Base-by-base conservation (phyloP, 1,140 invertebrate species). In the Yoshiicerus persimilis region DNA sequence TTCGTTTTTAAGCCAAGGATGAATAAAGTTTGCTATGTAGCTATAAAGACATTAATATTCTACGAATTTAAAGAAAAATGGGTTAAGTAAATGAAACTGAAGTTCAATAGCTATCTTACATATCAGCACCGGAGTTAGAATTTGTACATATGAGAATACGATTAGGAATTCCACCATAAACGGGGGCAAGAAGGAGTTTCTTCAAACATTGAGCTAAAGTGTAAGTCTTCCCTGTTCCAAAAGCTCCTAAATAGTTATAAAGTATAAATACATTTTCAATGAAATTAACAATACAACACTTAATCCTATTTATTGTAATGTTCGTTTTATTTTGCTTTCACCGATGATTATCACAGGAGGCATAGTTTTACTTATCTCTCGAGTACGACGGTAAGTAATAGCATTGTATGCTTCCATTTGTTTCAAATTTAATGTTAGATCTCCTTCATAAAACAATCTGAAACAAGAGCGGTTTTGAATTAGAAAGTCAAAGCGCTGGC, bases 161-260 rank as follows among this genome's bases (percentile, higher is more conserved):
- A 1, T 95, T 94, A 3, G 94, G 92, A 0, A 94, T 92, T 90
- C 96, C 94, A n/a, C 34, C 27, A 34, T 23, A 34, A 41, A 62
- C 23, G 38, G 34, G 27, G 2, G 34, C 93, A 6, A 96, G 92
- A 23, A 84, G 23, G 5, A 97, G 92, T 77, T 96, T 94, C 91
- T 95, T 95, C 27, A 96, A 95, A 1, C 95, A 95, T 91, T 96
- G 95, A 0, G 96, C 96, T 87, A 98, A 93, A 0, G 97, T 97
- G 91, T 96, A 97, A 0, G 97, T 97, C 92, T 98, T 98, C 1
- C 97, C 97, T 1, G 97, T 97, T 32, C 97, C 97, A 93, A 96
- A 98, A 1, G 97, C 96, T 9, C 96, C 93, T 93, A 6, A n/a
- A n/a, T n/a, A n/a, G n/a, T n/a, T n/a, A n/a, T 6, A 66, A 34